These are phyloP conservation scores for Clistopyga incitator DNA, from an alignment of 2,888 invertebrate genomes.

Conservation along the genomic window DNA sequence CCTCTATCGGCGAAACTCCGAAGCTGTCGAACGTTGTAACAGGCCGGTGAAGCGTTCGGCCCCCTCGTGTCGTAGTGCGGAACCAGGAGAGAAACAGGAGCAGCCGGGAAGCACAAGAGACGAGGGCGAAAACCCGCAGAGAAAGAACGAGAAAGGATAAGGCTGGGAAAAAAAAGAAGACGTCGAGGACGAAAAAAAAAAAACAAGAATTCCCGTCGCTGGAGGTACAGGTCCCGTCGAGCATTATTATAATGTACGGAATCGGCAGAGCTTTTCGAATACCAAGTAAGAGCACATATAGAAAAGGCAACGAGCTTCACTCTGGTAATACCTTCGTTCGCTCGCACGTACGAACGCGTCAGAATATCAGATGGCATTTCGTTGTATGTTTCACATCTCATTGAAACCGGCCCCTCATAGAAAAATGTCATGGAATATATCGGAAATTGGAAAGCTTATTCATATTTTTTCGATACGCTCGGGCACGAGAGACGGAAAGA, in stretches of 20 bases:
- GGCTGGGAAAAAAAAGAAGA: constrained; percentile 28
- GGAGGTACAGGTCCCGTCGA: constrained; percentile 56
- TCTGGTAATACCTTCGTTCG: constrained; percentile 47
- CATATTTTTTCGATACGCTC: constrained; percentile 81
- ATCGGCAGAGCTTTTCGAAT: constrained; percentile 23
- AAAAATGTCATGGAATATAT: constrained; percentile 83
- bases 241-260: constrained; percentile 61
- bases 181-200: constrained; percentile 16
- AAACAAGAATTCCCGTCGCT: constrained; percentile 51
- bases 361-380: constrained; percentile 82
- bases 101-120: constrained; percentile 23
- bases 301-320: constrained; percentile 50
- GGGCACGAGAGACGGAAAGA: constrained; percentile 64
- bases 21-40: constrained; percentile 18
- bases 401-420: constrained; percentile 81
- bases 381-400: constrained; percentile 82
- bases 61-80: constrained; percentile 1
- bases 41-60: neutral
- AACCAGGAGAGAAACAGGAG: constrained; percentile 3
- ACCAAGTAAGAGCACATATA: constrained; percentile 17
- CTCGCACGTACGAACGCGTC: constrained; percentile 75
- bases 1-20: constrained; percentile 5
- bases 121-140: constrained; percentile 49
- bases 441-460: constrained; percentile 84
- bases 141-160: constrained; percentile 47